Evolutionary conservation across 2,797 vertebrate genomes (phyloP).

Genomic region (Diceros bicornis): DNA sequence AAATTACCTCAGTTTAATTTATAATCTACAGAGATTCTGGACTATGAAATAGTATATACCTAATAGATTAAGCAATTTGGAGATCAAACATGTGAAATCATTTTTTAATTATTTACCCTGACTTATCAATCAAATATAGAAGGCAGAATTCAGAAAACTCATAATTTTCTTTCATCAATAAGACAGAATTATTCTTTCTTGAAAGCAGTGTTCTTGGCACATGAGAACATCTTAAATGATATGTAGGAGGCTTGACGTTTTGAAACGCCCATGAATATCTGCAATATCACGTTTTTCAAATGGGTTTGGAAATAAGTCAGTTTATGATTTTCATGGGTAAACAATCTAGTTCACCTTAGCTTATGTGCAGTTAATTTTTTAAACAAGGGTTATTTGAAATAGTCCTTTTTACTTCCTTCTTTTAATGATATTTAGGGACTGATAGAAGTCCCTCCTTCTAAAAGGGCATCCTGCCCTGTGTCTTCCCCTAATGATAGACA

Average conservation of each 20-base stretch:
- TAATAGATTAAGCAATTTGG: not conserved
- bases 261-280: not conserved
- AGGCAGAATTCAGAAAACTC: not conserved
- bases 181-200: not conserved
- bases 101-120: conserved; percentile 25
- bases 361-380: not conserved
- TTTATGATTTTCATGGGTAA: not conserved
- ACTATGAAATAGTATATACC: not conserved
- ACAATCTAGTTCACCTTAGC: not conserved
- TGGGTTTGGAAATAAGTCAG: not conserved
- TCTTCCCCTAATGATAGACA: not conserved
- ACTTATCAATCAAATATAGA: not conserved
- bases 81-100: not conserved
- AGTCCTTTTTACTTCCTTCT: not conserved
- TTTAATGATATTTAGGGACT: not conserved
- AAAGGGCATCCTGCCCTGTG: not conserved
- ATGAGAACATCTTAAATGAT: not conserved
- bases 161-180: conserved; percentile 51
- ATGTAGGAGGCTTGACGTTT: not conserved
- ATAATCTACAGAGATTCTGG: not conserved
- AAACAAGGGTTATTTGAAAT: not conserved
- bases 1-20: not conserved
- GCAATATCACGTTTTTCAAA: not conserved
- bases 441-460: not conserved
- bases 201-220: not conserved